phyloP scores from a whole-genome alignment of 2,888 invertebrate species.

The Folsomia manolachei region DNA sequence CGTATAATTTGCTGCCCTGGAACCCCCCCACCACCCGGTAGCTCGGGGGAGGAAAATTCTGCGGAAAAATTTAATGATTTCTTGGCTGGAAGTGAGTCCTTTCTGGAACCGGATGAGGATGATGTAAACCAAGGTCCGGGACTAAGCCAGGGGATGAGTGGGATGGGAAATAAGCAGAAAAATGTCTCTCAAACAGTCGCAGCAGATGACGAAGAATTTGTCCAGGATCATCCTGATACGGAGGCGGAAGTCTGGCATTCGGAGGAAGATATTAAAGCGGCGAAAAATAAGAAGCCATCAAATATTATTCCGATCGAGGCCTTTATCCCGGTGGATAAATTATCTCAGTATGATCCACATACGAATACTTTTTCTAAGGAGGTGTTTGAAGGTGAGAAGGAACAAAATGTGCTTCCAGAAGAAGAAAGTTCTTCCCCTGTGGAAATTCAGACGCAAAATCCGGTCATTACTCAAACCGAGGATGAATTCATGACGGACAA shows the following conservation, averaged over 20 bases:
- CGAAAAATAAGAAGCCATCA: not conserved
- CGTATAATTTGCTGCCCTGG: slow-evolving; percentile 44
- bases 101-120: slow-evolving; percentile 13
- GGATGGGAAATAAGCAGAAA: not conserved
- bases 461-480: not conserved
- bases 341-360: not conserved
- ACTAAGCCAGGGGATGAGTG: not conserved
- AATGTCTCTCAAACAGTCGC: not conserved
- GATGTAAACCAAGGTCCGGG: not conserved
- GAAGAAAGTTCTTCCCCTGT: no score
- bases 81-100: slow-evolving; percentile 12
- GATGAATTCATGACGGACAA: not conserved
- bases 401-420: not conserved
- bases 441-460: no score
- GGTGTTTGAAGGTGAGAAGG: not conserved
- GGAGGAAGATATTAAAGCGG: not conserved
- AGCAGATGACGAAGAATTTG: not conserved
- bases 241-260: not conserved
- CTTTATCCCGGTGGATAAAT: slow-evolving; percentile 3
- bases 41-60: slow-evolving; percentile 18
- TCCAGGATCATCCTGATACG: not conserved
- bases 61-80: slow-evolving; percentile 36
- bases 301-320: slow-evolving; percentile 11
- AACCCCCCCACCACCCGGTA: slow-evolving; percentile 24
- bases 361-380: not conserved